Evolutionary conservation across 2,888 invertebrate genomes (phyloP).

Genomic region (Pristionchus fissidentatus): DNA sequence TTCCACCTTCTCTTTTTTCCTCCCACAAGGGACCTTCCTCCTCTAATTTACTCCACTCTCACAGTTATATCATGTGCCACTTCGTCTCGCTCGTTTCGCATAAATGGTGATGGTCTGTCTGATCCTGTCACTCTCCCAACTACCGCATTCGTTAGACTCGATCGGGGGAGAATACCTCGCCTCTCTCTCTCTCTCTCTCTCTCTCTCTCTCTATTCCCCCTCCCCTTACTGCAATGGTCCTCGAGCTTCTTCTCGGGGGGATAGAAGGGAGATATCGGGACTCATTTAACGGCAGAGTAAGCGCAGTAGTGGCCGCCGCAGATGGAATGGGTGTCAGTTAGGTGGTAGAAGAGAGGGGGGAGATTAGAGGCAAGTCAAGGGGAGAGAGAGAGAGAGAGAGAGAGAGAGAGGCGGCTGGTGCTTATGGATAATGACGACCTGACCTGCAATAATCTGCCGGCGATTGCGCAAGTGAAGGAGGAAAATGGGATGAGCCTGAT

Average conservation of each 20-base stretch:
- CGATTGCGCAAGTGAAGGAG: neutral
- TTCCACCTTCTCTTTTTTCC: neutral
- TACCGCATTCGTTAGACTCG: slow-evolving; percentile 32
- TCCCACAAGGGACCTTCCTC: neutral
- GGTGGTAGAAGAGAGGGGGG: slow-evolving; percentile 9
- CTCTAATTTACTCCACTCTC: neutral
- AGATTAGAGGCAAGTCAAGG: neutral
- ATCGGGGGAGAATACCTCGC: neutral
- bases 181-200: neutral
- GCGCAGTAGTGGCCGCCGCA: slow-evolving; percentile 25
- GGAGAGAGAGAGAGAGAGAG: too few relatives aligned
- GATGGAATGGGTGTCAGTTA: neutral
- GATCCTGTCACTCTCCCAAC: neutral
- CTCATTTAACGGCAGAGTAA: slow-evolving; percentile 42
- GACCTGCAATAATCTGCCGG: slow-evolving; percentile 16
- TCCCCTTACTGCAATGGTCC: neutral
- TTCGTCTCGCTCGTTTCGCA: neutral
- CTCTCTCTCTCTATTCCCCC: slow-evolving; percentile 10
- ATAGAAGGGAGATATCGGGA: neutral
- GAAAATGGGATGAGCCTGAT: slow-evolving; percentile 12
- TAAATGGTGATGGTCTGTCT: slow-evolving; percentile 6
- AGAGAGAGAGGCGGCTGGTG: slow-evolving; percentile 34
- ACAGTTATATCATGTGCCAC: slow-evolving; percentile 6
- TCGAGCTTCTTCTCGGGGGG: neutral
- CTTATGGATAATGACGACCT: slow-evolving; percentile 18